phyloP scores from a whole-genome alignment of 2,113 vertebrate genomes.

The Aleadryas rufinucha region DNA sequence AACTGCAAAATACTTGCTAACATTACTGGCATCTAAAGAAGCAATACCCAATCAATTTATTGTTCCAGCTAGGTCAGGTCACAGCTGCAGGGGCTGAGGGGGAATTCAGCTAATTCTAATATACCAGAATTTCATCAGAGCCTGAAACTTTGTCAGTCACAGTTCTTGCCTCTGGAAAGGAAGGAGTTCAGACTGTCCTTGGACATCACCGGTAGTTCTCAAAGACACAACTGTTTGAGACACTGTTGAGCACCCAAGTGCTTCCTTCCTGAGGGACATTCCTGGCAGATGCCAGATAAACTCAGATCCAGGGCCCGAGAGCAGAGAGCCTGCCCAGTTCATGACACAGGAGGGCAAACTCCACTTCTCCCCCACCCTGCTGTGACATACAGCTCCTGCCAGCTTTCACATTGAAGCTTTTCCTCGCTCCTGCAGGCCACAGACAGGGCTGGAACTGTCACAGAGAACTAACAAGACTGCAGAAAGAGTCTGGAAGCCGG shows the following conservation, averaged over 20 bases:
- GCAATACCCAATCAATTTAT: neutral
- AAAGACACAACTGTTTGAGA: neutral
- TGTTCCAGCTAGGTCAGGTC: neutral
- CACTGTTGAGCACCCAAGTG: neutral
- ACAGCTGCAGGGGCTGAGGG: neutral
- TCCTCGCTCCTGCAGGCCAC: neutral
- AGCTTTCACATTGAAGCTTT: neutral
- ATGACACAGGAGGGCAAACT: neutral
- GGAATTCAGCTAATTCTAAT: neutral
- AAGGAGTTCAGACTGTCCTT: neutral
- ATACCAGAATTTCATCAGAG: neutral
- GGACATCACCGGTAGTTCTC: neutral
- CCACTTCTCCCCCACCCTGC: neutral
- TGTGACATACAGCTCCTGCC: neutral
- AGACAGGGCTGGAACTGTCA: neutral
- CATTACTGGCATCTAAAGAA: neutral
- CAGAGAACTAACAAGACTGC: neutral
- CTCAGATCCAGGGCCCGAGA: neutral
- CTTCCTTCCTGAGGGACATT: neutral
- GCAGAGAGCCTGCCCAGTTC: neutral
- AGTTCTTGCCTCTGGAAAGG: neutral
- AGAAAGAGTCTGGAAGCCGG: neutral
- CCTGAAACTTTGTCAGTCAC: neutral
- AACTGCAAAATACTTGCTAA: neutral
- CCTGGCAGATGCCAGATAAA: neutral